These are phyloP conservation scores for Odontomachus brunneus DNA, from an alignment of 1,140 invertebrate genomes.

Conservation along the genomic window DNA sequence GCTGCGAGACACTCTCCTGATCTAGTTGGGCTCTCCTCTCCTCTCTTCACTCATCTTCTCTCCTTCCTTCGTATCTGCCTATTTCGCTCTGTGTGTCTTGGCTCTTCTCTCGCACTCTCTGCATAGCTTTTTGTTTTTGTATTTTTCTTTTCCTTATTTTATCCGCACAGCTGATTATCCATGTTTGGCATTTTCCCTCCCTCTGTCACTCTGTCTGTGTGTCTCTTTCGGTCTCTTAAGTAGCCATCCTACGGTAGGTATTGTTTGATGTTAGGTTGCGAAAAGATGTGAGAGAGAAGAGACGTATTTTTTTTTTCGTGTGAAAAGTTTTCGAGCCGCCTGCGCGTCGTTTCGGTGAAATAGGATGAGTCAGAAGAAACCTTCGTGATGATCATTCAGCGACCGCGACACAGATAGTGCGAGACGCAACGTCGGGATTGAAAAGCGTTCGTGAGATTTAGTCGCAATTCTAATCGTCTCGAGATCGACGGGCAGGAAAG, in stretches of 20 bases:
- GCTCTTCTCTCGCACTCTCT: no score
- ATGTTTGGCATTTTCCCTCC: conserved; percentile 58
- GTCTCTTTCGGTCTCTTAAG: conserved; percentile 42
- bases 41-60: no score
- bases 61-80: no score
- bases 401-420: background rate
- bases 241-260: conserved; percentile 31
- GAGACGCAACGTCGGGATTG: background rate
- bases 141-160: no score
- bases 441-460: background rate
- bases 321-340: conserved; percentile 7
- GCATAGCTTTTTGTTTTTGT: no score
- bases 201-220: conserved; percentile 63
- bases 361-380: conserved; percentile 68
- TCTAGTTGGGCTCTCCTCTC: no score
- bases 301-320: conserved; percentile 15
- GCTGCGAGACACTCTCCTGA: no score
- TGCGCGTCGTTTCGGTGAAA: background rate
- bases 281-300: background rate
- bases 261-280: conserved; percentile 60
- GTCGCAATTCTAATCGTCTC: background rate
- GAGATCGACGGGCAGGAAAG: background rate
- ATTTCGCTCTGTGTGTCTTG: no score
- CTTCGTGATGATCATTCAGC: conserved; percentile 8
- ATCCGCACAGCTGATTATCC: no score